Evolutionary conservation across 2,113 vertebrate genomes (phyloP).

Genomic region (Danionella cerebrum): DNA sequence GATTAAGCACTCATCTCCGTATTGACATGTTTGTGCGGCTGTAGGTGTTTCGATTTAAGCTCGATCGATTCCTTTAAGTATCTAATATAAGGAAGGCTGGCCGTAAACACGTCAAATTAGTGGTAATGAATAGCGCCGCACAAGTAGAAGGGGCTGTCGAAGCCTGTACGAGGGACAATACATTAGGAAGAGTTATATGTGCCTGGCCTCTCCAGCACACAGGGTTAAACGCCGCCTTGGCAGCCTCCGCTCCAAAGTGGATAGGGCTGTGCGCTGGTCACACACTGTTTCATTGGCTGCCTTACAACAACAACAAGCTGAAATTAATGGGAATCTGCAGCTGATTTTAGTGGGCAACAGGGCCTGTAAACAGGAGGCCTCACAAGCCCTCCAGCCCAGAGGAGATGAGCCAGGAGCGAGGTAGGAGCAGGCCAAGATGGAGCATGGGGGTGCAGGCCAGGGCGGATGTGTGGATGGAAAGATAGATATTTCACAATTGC

Average conservation of each 20-base stretch:
- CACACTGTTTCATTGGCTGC: slow-evolving; percentile 67
- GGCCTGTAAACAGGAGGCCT: slow-evolving; percentile 60
- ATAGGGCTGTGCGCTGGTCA: slow-evolving; percentile 55
- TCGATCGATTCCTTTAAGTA: slow-evolving; percentile 43
- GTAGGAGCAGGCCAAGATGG: slow-evolving; percentile 58
- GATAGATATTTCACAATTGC: slow-evolving; percentile 44
- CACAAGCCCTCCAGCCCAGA: slow-evolving; percentile 60
- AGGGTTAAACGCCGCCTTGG: slow-evolving; percentile 56
- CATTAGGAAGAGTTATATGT: slow-evolving; percentile 53
- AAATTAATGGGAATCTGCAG: slow-evolving; percentile 65
- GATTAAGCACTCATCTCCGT: slow-evolving; percentile 44
- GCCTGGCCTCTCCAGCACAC: slow-evolving; percentile 46
- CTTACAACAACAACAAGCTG: slow-evolving; percentile 52
- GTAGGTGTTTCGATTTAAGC: slow-evolving; percentile 44
- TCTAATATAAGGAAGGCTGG: slow-evolving; percentile 46
- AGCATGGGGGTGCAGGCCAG: slow-evolving; percentile 7
- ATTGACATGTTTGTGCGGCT: slow-evolving; percentile 38
- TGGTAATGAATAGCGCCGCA: slow-evolving; percentile 40
- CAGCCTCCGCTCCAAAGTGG: slow-evolving; percentile 54
- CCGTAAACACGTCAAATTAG: slow-evolving; percentile 49
- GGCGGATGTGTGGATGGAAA: slow-evolving; percentile 44
- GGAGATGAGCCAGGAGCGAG: slow-evolving; percentile 50
- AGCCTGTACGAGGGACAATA: slow-evolving; percentile 36
- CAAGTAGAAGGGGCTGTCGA: slow-evolving; percentile 37
- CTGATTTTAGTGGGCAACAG: slow-evolving; percentile 64